Conservation (phyloP, 2,797 vertebrate genomes). For the Myripristis jacobus region DNA sequence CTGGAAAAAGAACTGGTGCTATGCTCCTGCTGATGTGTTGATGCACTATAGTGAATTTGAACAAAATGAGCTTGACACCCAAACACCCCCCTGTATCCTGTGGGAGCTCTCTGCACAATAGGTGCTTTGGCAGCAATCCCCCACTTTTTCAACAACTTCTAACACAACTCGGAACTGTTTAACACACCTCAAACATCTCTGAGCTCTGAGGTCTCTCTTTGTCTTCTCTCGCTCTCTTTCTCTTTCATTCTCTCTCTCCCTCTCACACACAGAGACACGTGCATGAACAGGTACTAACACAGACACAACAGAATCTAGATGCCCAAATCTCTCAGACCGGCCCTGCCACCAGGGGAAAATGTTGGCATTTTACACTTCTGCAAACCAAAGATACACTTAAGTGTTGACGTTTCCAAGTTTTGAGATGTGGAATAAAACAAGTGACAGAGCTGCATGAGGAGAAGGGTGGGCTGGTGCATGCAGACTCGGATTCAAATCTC, state of each 20-base stretch:
- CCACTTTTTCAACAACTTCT: conserved; percentile 42
- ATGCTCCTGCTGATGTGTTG: conserved; percentile 37
- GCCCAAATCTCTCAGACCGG: conserved; percentile 36
- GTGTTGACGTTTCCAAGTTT: no score
- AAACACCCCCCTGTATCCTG: conserved; percentile 27
- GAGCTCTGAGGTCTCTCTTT: conserved; percentile 40
- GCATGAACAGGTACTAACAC: background rate
- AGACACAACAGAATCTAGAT: conserved; percentile 6
- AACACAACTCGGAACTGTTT: conserved; percentile 40
- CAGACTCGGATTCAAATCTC: no score
- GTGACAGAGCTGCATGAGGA: no score
- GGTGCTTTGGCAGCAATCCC: conserved; percentile 45
- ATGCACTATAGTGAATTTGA: conserved; percentile 29
- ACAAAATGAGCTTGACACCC: conserved; percentile 37
- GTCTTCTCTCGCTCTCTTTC: background rate
- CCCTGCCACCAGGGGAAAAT: no score
- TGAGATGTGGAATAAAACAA: no score
- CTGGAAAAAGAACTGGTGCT: conserved; percentile 1
- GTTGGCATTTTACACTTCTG: no score
- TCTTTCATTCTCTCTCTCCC: background rate
- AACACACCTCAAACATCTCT: conserved; percentile 56
- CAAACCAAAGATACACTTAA: no score
- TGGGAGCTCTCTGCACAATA: conserved; percentile 41
- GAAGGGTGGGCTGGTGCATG: no score
- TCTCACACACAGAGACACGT: conserved; percentile 5